Evolutionary conservation across 53 echinoderm and acorn worm genomes (phyloP).

Genomic region (Paelopatides confundens): DNA sequence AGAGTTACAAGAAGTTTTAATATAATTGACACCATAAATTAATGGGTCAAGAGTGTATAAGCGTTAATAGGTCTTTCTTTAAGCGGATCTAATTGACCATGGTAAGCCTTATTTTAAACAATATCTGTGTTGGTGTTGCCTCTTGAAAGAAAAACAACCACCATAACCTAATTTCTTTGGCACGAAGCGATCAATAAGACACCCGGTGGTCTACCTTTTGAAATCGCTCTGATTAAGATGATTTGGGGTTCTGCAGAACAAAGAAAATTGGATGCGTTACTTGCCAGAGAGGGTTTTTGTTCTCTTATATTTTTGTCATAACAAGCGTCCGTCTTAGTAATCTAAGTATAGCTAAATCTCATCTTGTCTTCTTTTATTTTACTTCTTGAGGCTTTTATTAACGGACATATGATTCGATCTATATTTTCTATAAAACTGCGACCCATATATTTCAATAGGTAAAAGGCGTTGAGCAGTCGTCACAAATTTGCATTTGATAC

Average conservation of each 20-base stretch:
- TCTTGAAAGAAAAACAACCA: neutral
- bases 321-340: neutral
- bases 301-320: neutral
- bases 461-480: neutral
- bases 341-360: neutral
- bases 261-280: neutral
- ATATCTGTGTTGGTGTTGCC: neutral
- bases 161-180: neutral
- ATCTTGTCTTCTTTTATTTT: neutral
- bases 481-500: no score
- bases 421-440: neutral
- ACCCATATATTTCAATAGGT: conserved; percentile 32
- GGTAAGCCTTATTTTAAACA: neutral
- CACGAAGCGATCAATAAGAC: neutral
- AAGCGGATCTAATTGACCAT: neutral
- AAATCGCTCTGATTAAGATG: neutral
- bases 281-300: neutral
- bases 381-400: neutral
- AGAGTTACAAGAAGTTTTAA: neutral
- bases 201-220: neutral
- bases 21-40: neutral
- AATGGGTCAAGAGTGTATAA: neutral
- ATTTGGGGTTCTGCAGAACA: neutral
- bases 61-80: neutral
- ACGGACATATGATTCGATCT: neutral